These are phyloP conservation scores for human DNA, from an alignment of 2,113 vertebrate species.

Conservation along the genomic window DNA sequence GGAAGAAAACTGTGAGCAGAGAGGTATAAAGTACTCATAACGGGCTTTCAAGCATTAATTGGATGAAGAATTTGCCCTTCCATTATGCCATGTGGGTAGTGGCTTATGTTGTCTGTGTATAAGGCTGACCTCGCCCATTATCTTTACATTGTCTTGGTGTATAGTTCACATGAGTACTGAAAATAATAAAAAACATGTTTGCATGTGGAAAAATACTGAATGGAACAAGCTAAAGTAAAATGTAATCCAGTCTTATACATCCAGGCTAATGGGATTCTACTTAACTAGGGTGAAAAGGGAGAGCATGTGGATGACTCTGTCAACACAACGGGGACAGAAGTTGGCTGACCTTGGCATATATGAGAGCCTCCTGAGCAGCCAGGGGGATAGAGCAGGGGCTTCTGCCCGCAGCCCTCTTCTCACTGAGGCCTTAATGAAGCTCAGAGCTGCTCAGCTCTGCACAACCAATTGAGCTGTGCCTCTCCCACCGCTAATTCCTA, in stretches of 20 bases:
- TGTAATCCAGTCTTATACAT: not conserved
- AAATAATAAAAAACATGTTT: not conserved
- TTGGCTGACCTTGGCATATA: not conserved
- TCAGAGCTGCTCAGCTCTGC: slow-evolving; percentile 53
- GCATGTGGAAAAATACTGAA: not conserved
- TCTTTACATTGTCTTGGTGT: slow-evolving; percentile 24
- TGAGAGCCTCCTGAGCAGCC: not conserved
- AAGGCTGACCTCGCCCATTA: not conserved
- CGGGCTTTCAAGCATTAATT: not conserved
- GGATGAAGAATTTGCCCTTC: not conserved
- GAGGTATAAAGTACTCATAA: not conserved
- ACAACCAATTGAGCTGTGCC: slow-evolving; percentile 20
- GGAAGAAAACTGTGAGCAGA: slow-evolving; percentile 21
- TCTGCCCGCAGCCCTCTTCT: slow-evolving; percentile 1
- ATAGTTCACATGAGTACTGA: not conserved
- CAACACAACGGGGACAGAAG: not conserved
- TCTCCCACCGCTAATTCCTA: slow-evolving; percentile 63
- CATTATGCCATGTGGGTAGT: not conserved
- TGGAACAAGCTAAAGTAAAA: not conserved
- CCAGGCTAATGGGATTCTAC: slow-evolving; percentile 23
- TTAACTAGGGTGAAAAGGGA: slow-evolving; percentile 50
- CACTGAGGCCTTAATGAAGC: slow-evolving; percentile 49
- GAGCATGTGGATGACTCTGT: not conserved
- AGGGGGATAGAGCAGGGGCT: not conserved
- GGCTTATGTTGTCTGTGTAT: not conserved